Percentiles rank a stretch among this genome's conserved stretches.
These are phyloP conservation scores for Saccostrea echinata DNA, from an alignment of 1,140 invertebrate species.

Conservation along the genomic window DNA sequence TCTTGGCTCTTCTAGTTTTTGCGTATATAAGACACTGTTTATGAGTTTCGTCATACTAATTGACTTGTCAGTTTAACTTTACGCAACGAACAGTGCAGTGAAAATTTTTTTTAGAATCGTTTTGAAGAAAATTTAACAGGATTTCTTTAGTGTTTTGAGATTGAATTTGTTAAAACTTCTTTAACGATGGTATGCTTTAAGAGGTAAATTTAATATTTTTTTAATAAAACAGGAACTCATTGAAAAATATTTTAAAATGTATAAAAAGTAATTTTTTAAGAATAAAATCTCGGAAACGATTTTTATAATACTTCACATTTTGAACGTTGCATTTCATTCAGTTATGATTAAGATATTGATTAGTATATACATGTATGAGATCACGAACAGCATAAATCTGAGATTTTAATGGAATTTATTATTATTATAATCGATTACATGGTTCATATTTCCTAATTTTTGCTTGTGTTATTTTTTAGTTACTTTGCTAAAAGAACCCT, in stretches of 20 bases:
- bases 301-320: no score
- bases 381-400: no score
- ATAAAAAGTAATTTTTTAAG: no score
- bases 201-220: neutral
- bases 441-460: neutral
- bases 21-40: constrained; percentile 30
- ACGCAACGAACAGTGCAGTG: neutral
- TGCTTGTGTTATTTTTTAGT: neutral
- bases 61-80: neutral
- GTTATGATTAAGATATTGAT: no score
- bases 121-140: neutral
- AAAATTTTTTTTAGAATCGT: neutral
- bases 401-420: no score
- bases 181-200: constrained; percentile 3
- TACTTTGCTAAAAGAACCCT: neutral
- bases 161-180: neutral
- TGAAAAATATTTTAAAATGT: no score
- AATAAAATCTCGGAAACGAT: no score
- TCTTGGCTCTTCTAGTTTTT: neutral
- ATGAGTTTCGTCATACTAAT: neutral
- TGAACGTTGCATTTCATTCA: no score
- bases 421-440: no score
- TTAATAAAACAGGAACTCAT: no score
- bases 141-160: neutral
- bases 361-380: no score